phyloP scores from a whole-genome alignment of 2,888 invertebrate genomes.

The Aethes cnicana region DNA sequence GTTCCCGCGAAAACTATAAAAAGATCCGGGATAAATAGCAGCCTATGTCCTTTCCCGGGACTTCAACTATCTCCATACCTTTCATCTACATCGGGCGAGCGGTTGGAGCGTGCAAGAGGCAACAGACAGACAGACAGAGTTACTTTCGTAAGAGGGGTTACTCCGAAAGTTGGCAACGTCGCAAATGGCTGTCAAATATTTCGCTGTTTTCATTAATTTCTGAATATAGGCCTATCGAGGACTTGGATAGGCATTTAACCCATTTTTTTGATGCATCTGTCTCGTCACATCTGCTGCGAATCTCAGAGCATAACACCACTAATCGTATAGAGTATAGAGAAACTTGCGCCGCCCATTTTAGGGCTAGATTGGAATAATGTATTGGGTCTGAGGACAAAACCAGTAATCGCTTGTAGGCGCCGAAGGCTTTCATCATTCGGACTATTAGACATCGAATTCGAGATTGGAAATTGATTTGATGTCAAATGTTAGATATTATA shows the following conservation, averaged over 20 bases:
- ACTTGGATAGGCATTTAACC: not conserved
- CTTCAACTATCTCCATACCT: too few species aligned
- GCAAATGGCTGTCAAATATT: too few species aligned
- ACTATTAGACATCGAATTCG: slow-evolving; percentile 13
- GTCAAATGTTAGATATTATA: too few species aligned
- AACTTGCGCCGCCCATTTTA: slow-evolving; percentile 24
- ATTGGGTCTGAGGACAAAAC: slow-evolving; percentile 21
- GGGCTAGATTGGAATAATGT: slow-evolving; percentile 24
- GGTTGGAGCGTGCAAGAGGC: too few species aligned
- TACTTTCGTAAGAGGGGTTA: too few species aligned
- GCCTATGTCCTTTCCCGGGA: too few species aligned
- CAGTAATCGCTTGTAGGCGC: slow-evolving; percentile 19
- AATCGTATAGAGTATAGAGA: slow-evolving; percentile 26
- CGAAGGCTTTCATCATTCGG: slow-evolving; percentile 6
- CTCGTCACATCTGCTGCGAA: not conserved
- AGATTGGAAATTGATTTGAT: slow-evolving; percentile 14
- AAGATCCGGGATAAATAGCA: too few species aligned
- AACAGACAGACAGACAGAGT: too few species aligned
- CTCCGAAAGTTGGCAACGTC: too few species aligned
- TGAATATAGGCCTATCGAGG: not conserved
- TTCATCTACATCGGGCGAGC: too few species aligned
- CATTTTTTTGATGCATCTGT: slow-evolving; percentile 5
- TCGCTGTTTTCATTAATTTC: too few species aligned
- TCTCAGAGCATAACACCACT: slow-evolving; percentile 9
- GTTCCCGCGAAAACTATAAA: too few species aligned